phyloP scores from a whole-genome alignment of 1,140 invertebrate species.

The Harlomillsia oculata region DNA sequence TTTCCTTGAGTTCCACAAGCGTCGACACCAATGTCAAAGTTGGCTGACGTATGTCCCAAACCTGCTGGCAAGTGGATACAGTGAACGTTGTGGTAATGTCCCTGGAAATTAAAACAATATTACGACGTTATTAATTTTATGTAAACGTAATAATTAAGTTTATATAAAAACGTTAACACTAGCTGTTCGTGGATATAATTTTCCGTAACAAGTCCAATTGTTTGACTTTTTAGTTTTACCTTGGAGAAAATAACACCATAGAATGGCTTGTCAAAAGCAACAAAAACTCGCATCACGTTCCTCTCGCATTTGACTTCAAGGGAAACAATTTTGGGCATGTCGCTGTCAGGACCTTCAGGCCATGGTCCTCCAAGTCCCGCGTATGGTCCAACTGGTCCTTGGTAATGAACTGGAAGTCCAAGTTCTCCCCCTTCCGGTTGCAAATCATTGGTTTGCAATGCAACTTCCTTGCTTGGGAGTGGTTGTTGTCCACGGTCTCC shows the following conservation, averaged over 20 bases:
- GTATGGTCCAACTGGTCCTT: conserved; percentile 38
- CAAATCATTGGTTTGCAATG: conserved; percentile 26
- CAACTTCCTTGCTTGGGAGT: conserved; percentile 22
- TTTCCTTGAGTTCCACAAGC: conserved; percentile 59
- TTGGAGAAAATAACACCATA: conserved; percentile 90
- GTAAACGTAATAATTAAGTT: background rate
- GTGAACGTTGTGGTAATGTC: conserved; percentile 62
- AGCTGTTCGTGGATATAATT: background rate
- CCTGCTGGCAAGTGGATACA: conserved; percentile 84
- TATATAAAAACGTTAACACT: background rate
- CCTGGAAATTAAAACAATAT: no score
- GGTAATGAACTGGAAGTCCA: conserved; percentile 34
- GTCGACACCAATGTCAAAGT: conserved; percentile 82
- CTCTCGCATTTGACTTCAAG: conserved; percentile 91
- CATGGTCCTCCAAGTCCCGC: conserved; percentile 54
- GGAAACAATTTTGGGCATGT: conserved; percentile 83
- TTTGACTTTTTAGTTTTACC: no score
- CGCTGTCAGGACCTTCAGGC: conserved; percentile 55
- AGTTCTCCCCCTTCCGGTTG: conserved; percentile 30
- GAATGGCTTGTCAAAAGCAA: conserved; percentile 88
- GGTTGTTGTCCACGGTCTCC: no score
- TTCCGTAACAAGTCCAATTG: background rate
- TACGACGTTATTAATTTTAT: background rate
- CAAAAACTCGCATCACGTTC: conserved; percentile 81
- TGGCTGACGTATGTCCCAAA: conserved; percentile 68